Evolutionary conservation across 2,888 invertebrate species (phyloP), one percentile per base, ranked within the genome.

Genomic region (Lamproptera curius): DNA sequence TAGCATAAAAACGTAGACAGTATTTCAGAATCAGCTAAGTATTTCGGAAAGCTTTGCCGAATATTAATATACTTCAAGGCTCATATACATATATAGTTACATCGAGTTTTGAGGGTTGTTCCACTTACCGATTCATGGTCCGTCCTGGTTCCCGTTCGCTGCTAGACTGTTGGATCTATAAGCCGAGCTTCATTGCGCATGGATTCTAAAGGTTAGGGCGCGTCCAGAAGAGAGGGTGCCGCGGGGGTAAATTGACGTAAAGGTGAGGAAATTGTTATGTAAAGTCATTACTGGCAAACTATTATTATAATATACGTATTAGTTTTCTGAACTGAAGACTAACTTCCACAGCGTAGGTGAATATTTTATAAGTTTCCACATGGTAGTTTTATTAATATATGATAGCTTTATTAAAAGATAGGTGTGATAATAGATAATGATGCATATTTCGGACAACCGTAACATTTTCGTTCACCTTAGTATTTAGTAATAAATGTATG

Each of bases 111-210:
- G 23, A 31, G 6, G 16, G 31, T n/a, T 40, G 16, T n/a, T 13
- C 20, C 15, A 55, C 68, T 66, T 45, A 68, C 68, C 68, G 60
- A 43, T 55, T 39, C 61, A 63, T 62, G 59, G 68, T 65, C 57
- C 53, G 44, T 35, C 46, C 51, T 39, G 28, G 23, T 14, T 28
- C 46, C 49, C 43, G 54, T 40, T 55, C 54, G 42, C 45, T 16
- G 41, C 42, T 51, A 57, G 46, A 67, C 65, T 68, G 62, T 16
- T 39, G 55, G 67, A 68, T 68, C 67, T 39, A 67, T 68, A 68
- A 58, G 42, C 40, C 55, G 58, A 48, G 46, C 39, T 53, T 55
- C 60, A 72, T 15, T 81, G 83, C 83, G 83, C 83, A 80, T 78
- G 82, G 58, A 67, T 67, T 59, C 63, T 60, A 63, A 62, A 57